Conservation (phyloP, 2,113 vertebrate species). For the Mesocricetus auratus region DNA sequence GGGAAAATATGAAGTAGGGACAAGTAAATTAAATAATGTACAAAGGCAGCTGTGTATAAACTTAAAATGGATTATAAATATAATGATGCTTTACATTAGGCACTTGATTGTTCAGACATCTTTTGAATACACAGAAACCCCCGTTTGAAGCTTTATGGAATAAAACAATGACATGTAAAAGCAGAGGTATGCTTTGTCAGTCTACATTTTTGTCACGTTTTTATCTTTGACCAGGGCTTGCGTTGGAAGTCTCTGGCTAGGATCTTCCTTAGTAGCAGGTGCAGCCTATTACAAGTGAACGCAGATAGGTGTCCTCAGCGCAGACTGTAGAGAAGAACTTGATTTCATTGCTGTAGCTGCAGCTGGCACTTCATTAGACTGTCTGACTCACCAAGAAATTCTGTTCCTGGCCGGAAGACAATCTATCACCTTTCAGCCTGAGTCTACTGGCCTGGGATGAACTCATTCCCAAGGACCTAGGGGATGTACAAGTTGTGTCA, state of each 20-base stretch:
- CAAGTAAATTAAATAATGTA: not conserved
- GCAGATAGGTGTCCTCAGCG: not conserved
- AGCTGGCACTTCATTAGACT: not conserved
- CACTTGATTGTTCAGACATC: not conserved
- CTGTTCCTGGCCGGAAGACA: not conserved
- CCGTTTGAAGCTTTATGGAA: not conserved
- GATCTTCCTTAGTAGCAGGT: constrained; percentile 2
- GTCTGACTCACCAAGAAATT: constrained; percentile 6
- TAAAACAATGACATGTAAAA: not conserved
- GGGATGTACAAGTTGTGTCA: not conserved
- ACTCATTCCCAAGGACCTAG: not conserved
- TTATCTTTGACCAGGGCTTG: not conserved
- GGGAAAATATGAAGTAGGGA: not conserved
- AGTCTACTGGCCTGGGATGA: constrained; percentile 45
- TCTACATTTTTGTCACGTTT: not conserved
- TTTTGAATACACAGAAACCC: not conserved
- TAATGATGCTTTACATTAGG: not conserved
- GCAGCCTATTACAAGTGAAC: constrained; percentile 34
- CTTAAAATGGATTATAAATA: not conserved
- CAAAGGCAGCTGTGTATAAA: not conserved
- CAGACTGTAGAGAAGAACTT: not conserved
- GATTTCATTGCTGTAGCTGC: not conserved
- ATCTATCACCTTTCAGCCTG: constrained; percentile 48
- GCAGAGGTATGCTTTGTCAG: not conserved
- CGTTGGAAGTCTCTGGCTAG: constrained; percentile 1